Evolutionary conservation across 1,140 invertebrate genomes (phyloP).

Genomic region (Drosophila prosaltans): DNA sequence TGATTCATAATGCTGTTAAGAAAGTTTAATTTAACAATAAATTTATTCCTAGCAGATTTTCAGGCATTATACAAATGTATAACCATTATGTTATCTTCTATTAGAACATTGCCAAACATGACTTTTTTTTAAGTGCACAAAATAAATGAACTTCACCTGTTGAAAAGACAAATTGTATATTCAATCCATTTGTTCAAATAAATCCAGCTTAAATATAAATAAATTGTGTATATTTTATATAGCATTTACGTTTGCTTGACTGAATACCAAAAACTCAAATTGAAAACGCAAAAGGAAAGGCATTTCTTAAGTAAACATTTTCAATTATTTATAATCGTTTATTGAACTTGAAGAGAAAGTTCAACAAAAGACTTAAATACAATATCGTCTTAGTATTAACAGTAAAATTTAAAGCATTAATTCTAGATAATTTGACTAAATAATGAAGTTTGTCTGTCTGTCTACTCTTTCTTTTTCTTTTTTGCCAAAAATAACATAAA

Average conservation of each 20-base stretch:
- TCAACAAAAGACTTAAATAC: neutral
- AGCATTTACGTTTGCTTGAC: neutral
- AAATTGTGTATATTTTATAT: neutral
- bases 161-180: neutral
- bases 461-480: neutral
- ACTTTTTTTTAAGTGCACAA: too few relatives aligned
- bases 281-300: neutral
- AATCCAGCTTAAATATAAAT: neutral
- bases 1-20: too few relatives aligned
- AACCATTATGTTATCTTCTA: too few relatives aligned
- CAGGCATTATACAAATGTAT: too few relatives aligned
- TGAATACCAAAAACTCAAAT: neutral
- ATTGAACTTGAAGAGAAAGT: neutral
- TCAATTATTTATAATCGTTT: neutral
- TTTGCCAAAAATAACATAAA: conserved; percentile 31
- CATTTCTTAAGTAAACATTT: neutral
- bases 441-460: conserved; percentile 31
- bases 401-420: neutral
- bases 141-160: too few relatives aligned
- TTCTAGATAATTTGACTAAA: conserved; percentile 49
- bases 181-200: neutral
- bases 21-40: too few relatives aligned
- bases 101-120: too few relatives aligned
- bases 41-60: too few relatives aligned
- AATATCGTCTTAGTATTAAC: neutral